These are phyloP conservation scores for Callospermophilus lateralis DNA, from an alignment of 2,113 vertebrate genomes.

Conservation along the genomic window DNA sequence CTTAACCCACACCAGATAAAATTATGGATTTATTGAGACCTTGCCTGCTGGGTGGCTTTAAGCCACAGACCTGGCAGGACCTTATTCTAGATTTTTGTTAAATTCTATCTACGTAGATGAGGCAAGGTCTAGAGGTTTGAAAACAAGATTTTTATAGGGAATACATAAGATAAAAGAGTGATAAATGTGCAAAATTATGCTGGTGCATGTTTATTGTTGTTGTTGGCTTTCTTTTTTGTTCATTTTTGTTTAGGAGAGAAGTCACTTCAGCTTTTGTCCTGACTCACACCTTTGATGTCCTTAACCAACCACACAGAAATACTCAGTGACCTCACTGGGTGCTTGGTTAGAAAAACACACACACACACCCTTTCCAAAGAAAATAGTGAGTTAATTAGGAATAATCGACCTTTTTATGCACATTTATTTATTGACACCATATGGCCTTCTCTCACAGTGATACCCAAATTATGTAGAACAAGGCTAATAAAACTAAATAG, in stretches of 20 bases:
- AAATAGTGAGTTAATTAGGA: slow-evolving; percentile 85
- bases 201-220: background rate
- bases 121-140: background rate
- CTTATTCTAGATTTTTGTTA: background rate
- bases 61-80: background rate
- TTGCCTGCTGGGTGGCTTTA: background rate
- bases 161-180: background rate
- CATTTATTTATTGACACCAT: slow-evolving; percentile 85
- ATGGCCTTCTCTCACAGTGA: slow-evolving; percentile 80
- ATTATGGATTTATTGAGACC: background rate
- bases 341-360: slow-evolving; percentile 72
- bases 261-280: slow-evolving; percentile 37
- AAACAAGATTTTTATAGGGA: background rate
- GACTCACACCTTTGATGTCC: slow-evolving; percentile 58
- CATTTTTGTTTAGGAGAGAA: background rate
- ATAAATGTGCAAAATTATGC: background rate
- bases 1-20: fast-evolving
- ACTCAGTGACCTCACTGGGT: slow-evolving; percentile 46
- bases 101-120: fast-evolving
- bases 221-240: background rate
- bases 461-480: slow-evolving; percentile 83
- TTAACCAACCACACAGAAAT: slow-evolving; percentile 77
- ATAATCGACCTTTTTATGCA: slow-evolving; percentile 80
- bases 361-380: slow-evolving; percentile 57
- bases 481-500: slow-evolving; percentile 75